Evolutionary conservation across 2,797 vertebrate genomes (phyloP).

Genomic region (Parauchenoglanis punctatus): DNA sequence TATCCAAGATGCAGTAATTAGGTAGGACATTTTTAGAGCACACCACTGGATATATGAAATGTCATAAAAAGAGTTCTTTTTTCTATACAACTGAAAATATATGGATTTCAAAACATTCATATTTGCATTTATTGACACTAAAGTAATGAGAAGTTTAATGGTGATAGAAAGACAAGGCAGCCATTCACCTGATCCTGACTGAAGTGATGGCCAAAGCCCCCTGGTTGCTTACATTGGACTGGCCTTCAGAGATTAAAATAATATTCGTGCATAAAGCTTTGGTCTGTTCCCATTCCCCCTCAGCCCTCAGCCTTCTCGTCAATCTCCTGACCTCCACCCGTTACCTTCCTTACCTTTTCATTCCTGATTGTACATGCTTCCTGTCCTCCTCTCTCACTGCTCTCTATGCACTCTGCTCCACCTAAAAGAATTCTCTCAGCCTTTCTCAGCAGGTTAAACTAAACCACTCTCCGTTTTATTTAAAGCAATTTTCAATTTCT

Average conservation of each 20-base stretch:
- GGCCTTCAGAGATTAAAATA: constrained; percentile 77
- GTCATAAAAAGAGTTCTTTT: constrained; percentile 24
- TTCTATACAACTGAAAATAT: constrained; percentile 66
- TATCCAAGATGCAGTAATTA: constrained; percentile 40
- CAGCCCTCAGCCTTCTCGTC: constrained; percentile 22
- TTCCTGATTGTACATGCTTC: constrained; percentile 28
- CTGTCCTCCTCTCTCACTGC: not conserved
- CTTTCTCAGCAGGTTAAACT: not conserved
- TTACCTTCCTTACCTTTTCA: constrained; percentile 36
- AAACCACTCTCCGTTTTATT: not conserved
- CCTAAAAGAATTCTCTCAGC: not conserved
- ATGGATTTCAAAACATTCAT: constrained; percentile 62
- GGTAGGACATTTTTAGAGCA: constrained; percentile 25
- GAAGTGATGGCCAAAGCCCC: constrained; percentile 75
- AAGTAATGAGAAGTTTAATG: constrained; percentile 73
- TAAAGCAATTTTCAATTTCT: not conserved
- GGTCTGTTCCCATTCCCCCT: constrained; percentile 66
- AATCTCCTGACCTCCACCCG: constrained; percentile 15
- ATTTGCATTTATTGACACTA: constrained; percentile 71
- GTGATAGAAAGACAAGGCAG: constrained; percentile 67
- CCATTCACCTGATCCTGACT: constrained; percentile 73
- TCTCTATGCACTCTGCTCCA: not conserved
- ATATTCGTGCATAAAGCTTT: constrained; percentile 74
- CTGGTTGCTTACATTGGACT: constrained; percentile 77
- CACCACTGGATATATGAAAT: constrained; percentile 52